Evolutionary conservation across 2,113 vertebrate genomes (phyloP).

Genomic region (Mungos mungo): DNA sequence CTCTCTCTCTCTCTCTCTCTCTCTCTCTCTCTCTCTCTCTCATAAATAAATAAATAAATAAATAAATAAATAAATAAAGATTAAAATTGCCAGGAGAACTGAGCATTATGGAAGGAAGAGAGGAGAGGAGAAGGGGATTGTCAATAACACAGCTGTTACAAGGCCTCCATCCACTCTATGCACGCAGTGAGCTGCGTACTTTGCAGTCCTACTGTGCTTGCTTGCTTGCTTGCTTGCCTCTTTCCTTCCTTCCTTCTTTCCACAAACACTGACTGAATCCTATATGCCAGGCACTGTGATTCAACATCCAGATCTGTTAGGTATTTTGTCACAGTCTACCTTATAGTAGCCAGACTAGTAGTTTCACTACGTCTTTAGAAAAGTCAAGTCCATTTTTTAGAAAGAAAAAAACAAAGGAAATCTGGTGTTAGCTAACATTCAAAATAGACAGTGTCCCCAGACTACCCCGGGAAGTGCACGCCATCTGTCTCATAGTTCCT

Average conservation of each 20-base stretch:
- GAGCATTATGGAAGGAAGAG: neutral
- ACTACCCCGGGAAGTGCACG: neutral
- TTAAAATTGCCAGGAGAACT: constrained; percentile 2
- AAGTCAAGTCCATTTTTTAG: neutral
- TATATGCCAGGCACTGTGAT: neutral
- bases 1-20: no score
- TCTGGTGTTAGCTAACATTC: neutral
- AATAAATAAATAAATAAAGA: neutral
- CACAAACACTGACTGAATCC: neutral
- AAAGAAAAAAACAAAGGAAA: neutral
- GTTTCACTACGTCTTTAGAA: neutral
- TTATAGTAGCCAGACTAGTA: neutral
- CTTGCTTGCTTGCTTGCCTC: neutral
- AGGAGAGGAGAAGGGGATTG: neutral
- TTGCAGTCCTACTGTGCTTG: neutral
- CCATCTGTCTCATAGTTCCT: neutral
- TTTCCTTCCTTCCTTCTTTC: neutral
- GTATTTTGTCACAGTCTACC: neutral
- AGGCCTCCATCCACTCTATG: neutral
- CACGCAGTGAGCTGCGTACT: rapidly evolving
- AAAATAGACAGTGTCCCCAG: rapidly evolving
- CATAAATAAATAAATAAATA: no score
- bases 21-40: no score
- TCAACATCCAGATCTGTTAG: neutral
- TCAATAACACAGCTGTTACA: neutral